phyloP scores from a whole-genome alignment of 2,888 invertebrate genomes.

The Chalcosyrphus nemorum region DNA sequence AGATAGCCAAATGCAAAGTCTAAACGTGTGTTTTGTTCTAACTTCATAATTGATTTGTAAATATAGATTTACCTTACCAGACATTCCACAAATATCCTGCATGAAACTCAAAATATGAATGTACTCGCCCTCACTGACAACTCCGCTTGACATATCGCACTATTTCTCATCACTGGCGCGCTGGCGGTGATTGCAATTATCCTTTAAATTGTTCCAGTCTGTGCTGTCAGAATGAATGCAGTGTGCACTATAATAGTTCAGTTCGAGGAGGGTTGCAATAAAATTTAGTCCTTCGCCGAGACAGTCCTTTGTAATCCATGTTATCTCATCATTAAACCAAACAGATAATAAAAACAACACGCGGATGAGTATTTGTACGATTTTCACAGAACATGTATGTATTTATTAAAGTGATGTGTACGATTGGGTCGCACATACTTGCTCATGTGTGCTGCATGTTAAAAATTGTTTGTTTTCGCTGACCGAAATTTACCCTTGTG shows the following conservation, averaged over 20 bases:
- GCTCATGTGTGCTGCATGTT: too few relatives aligned
- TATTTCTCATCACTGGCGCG: conserved; percentile 37
- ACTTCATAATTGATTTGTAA: conserved; percentile 30
- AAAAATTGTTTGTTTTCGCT: too few relatives aligned
- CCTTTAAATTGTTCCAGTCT: conserved; percentile 39
- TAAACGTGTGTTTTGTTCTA: too few relatives aligned
- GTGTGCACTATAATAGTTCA: conserved; percentile 17
- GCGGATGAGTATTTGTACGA: not conserved
- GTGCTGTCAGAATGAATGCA: conserved; percentile 37
- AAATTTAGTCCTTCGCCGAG: conserved; percentile 56
- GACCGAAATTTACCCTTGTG: too few relatives aligned
- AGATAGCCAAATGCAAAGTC: too few relatives aligned
- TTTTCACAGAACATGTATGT: not conserved
- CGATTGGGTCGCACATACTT: too few relatives aligned
- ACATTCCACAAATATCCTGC: not conserved
- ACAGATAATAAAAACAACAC: conserved; percentile 31
- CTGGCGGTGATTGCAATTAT: conserved; percentile 50
- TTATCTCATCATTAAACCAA: conserved; percentile 66
- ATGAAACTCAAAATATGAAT: not conserved
- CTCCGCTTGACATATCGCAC: conserved; percentile 39
- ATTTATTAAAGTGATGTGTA: too few relatives aligned
- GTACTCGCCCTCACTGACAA: not conserved
- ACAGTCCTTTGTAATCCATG: conserved; percentile 55
- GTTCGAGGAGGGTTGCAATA: conserved; percentile 33
- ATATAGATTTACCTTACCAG: conserved; percentile 1